Conservation (phyloP, 2,888 invertebrate genomes). For the Diaphora mendica region DNA sequence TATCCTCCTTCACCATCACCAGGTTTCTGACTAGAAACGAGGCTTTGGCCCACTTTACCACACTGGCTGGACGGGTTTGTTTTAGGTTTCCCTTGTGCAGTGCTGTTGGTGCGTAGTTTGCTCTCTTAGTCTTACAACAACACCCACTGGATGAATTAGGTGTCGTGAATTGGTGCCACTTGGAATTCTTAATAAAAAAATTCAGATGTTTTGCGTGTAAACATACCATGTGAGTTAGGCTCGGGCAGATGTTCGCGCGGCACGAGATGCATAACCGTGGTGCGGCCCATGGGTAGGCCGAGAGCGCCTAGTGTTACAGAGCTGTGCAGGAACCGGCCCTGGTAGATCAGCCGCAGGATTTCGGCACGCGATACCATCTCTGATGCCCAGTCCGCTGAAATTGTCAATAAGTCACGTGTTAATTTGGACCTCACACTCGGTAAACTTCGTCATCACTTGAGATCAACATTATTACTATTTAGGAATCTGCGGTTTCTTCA, state of each 20-base stretch:
- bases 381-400: conserved; percentile 96
- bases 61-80: no score
- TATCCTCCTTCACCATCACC: no score
- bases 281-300: conserved; percentile 98
- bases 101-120: no score
- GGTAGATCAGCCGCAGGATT: conserved; percentile 99
- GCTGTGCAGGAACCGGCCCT: conserved; percentile 99
- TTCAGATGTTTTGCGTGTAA: no score
- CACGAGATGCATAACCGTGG: conserved; percentile 99
- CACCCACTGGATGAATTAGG: no score
- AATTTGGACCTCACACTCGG: not conserved
- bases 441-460: no score
- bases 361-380: conserved; percentile 98
- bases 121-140: no score
- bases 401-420: not conserved
- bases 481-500: not conserved
- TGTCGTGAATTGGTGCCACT: no score
- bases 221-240: conserved; percentile 97
- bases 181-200: no score
- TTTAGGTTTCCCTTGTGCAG: no score
- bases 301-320: conserved; percentile 99
- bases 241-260: conserved; percentile 99
- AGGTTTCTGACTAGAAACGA: no score
- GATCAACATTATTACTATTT: not conserved
- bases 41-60: no score